Base-by-base conservation (phyloP, 1,140 invertebrate genomes). In the Drosophila varians region DNA sequence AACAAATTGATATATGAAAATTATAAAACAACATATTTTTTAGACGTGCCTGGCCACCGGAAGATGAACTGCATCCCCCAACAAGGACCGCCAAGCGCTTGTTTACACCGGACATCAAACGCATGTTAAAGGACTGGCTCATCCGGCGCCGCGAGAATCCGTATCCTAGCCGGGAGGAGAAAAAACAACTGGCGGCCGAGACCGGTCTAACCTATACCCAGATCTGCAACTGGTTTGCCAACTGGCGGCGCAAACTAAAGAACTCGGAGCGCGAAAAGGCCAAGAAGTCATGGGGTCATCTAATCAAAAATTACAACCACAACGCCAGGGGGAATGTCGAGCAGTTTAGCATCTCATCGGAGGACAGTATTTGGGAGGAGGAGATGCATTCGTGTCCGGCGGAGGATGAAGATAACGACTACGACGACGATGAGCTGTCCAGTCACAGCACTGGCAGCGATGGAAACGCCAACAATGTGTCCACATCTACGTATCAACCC, bases 191-290 rank as follows among this genome's bases (percentile, higher is more conserved):
- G 42, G 94, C 95, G 0, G 86, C 93, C 4, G 93, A 95, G 91
- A 95, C 94, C 6, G 94, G 94, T 23, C 90, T 95, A 18, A 95
- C 94, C 8, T 95, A 95, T 70, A 94, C 94, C 74, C 94, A 95
- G 94, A 94, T 95, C 38, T 95, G 94, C 75, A 95, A 95, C 84
- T 95, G 95, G 95, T 95, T 95, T 86, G 95, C 95, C 14, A 95
- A 95, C 70, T 95, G 94, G 94, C 92, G 95, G 31, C 90, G 95
- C 73, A 95, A 95, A 88, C 83, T 95, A 26, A 95, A 95, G 90
- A 95, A 95, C 72, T 94, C 94, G 1, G 94, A 94, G 53, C 92
- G 92, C 31, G 93, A 94, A 73, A 92, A 92, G 21, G 93, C 93
- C 47, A 93, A 94, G 69, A 93, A 93, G 72, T 94, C 94, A 0